Percentiles rank a stretch among this genome's conserved stretches.
Conservation (phyloP, 92 coral and sea anemone species). For the Metridium senile region DNA sequence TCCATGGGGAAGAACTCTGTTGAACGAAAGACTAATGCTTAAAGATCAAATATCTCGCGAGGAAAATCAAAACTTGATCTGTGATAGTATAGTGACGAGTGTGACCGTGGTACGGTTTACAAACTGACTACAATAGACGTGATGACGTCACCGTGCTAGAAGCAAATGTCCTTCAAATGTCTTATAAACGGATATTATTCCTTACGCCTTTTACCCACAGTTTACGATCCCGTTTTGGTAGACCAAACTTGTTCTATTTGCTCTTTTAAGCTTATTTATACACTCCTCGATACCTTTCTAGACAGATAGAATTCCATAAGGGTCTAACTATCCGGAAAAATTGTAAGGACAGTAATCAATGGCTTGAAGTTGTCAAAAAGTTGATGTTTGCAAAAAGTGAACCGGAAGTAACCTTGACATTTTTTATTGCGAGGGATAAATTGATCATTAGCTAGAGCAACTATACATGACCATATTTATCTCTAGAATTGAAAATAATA, state of each 20-base stretch:
- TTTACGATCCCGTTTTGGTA: constrained; percentile 23
- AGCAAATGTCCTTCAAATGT: constrained; percentile 17
- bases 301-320: background rate
- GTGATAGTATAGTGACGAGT: background rate
- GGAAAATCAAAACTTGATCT: constrained; percentile 3
- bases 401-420: constrained; percentile 12
- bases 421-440: background rate
- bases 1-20: constrained; percentile 27
- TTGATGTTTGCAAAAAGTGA: background rate
- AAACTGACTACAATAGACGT: constrained; percentile 26
- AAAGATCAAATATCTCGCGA: constrained; percentile 5
- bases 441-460: background rate
- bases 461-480: no score
- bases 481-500: no score
- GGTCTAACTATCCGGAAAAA: constrained; percentile 3
- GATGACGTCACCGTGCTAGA: constrained; percentile 20
- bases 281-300: background rate
- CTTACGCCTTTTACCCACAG: background rate
- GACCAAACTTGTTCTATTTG: constrained; percentile 1
- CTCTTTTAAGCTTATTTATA: background rate
- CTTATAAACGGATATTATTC: no score
- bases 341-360: background rate
- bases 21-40: background rate
- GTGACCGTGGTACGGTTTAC: constrained; percentile 1
- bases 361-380: background rate